Percentiles rank a stretch among this genome's conserved stretches.
Evolutionary conservation across 1,140 invertebrate genomes (phyloP).

Genomic region (Cephus cinctus): DNA sequence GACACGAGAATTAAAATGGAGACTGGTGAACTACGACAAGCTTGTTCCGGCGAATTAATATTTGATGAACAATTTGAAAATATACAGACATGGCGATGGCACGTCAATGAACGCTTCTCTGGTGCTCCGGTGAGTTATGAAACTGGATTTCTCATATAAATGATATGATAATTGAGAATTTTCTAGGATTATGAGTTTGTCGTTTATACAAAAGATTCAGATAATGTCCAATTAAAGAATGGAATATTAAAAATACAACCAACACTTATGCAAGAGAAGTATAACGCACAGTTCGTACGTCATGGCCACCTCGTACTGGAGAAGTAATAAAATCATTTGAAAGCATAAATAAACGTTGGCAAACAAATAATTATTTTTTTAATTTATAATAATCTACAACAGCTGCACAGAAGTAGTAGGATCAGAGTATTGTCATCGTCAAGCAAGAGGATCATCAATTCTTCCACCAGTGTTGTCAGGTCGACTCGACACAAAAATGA

Average conservation of each 20-base stretch:
- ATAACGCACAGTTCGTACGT: conserved; percentile 58
- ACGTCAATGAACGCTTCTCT: conserved; percentile 31
- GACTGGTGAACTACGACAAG: conserved; percentile 9
- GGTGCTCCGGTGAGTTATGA: conserved; percentile 30
- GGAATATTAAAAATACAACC: conserved; percentile 66
- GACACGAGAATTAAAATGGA: conserved; percentile 21
- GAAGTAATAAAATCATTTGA: conserved; percentile 53
- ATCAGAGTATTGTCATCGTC: conserved; percentile 53
- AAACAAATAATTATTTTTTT: not conserved
- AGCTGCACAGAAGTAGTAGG: conserved; percentile 61
- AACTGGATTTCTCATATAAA: conserved; percentile 6
- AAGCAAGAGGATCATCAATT: conserved; percentile 56
- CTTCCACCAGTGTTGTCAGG: conserved; percentile 69
- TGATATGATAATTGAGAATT: not conserved
- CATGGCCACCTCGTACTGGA: conserved; percentile 47
- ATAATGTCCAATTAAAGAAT: conserved; percentile 60
- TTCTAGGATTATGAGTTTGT: conserved; percentile 67
- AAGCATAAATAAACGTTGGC: too few relatives aligned
- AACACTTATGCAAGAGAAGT: conserved; percentile 59
- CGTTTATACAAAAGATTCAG: conserved; percentile 61
- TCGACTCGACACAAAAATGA: conserved; percentile 62
- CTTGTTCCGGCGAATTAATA: conserved; percentile 33
- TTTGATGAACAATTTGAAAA: conserved; percentile 38
- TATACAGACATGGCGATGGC: conserved; percentile 38
- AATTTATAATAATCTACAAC: conserved; percentile 9